Conservation (phyloP, 2,113 vertebrate genomes). For the Pangasianodon hypophthalmus region DNA sequence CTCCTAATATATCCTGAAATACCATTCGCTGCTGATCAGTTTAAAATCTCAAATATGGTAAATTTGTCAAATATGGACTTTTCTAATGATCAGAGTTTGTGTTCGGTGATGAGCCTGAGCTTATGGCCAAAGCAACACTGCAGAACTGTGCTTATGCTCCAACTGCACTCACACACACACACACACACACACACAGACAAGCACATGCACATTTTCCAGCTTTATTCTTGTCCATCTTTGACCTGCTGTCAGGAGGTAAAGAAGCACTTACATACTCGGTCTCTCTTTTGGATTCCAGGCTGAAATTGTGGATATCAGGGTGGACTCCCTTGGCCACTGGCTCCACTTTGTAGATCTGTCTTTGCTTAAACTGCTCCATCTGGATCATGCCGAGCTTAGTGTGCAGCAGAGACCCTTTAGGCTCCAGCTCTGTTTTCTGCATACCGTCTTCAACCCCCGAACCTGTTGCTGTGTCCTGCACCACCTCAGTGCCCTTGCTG, state of each 20-base stretch:
- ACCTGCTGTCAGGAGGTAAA: neutral
- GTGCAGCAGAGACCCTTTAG: constrained; percentile 72
- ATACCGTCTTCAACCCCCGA: constrained; percentile 65
- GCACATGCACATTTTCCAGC: neutral
- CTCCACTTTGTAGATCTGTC: constrained; percentile 86
- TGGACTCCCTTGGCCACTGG: constrained; percentile 78
- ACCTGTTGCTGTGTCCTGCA: constrained; percentile 47
- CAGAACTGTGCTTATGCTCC: neutral
- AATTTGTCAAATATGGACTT: constrained; percentile 13
- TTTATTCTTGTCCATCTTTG: constrained; percentile 12
- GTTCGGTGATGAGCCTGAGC: neutral
- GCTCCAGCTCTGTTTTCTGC: constrained; percentile 68
- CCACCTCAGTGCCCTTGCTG: constrained; percentile 34
- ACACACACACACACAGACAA: neutral
- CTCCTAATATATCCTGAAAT: constrained; percentile 26
- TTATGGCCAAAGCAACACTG: neutral
- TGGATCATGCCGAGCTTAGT: constrained; percentile 80
- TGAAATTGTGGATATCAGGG: constrained; percentile 88
- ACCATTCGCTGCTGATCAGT: constrained; percentile 12
- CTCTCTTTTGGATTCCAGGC: constrained; percentile 88
- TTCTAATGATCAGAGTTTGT: neutral
- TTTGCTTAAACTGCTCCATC: constrained; percentile 85
- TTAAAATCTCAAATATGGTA: constrained; percentile 12
- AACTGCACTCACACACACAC: neutral
- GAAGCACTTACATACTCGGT: constrained; percentile 88